Percentiles rank a stretch among this genome's conserved stretches.
These are phyloP conservation scores for Geodia barretti DNA, from an alignment of 37 sponge, comb jelly and placozoan species.

Conservation along the genomic window DNA sequence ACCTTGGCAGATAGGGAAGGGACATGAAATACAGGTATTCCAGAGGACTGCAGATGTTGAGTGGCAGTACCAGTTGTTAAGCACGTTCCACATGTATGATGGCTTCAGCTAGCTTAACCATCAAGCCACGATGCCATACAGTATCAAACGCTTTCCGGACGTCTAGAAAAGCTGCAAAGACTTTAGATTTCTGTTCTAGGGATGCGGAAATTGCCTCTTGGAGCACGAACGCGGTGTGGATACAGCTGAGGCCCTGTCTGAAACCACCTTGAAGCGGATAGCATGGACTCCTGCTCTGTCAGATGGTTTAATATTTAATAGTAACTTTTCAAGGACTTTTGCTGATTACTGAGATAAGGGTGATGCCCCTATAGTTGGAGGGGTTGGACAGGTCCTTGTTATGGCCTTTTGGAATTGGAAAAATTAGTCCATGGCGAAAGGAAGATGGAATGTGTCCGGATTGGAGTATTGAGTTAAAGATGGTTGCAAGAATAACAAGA, in stretches of 20 bases:
- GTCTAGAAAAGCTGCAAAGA: not conserved
- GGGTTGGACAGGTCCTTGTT: not conserved
- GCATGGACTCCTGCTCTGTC: no score
- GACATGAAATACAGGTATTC: not conserved
- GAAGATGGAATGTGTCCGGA: not conserved
- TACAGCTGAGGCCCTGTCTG: not conserved
- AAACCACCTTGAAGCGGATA: slow-evolving; percentile 8
- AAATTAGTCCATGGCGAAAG: not conserved
- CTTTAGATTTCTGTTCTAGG: not conserved
- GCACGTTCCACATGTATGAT: not conserved
- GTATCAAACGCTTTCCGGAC: not conserved
- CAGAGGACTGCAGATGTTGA: not conserved
- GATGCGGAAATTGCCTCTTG: not conserved
- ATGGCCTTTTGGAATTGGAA: not conserved
- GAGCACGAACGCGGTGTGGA: not conserved
- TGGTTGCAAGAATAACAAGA: not conserved
- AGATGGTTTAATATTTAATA: not conserved
- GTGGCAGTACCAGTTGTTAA: not conserved
- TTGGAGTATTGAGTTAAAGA: no score
- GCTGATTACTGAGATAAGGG: not conserved
- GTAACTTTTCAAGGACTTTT: not conserved
- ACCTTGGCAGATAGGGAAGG: not conserved
- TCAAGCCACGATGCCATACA: not conserved
- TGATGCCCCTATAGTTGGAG: slow-evolving; percentile 14
- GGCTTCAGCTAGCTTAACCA: not conserved